Evolutionary conservation across 2,797 vertebrate species (phyloP).

Genomic region (Pangasius sanitwongsei): DNA sequence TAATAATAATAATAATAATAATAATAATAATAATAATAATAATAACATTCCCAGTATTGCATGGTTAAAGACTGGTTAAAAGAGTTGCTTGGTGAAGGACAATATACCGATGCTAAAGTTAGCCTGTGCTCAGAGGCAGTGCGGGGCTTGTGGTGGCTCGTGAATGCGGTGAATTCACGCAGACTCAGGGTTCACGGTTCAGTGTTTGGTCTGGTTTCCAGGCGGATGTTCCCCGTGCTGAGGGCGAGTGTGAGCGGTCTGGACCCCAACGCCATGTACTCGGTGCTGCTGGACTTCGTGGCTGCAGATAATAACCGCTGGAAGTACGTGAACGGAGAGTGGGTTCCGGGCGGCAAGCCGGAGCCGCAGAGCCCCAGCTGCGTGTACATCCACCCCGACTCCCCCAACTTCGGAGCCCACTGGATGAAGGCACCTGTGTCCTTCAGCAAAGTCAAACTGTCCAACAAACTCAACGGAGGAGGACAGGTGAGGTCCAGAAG

Average conservation of each 20-base stretch:
- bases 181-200: not conserved
- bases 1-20: too few relatives aligned
- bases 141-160: not conserved
- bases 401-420: constrained; percentile 82
- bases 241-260: constrained; percentile 76
- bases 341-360: constrained; percentile 82
- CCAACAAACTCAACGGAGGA: constrained; percentile 83
- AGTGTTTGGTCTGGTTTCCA: constrained; percentile 54
- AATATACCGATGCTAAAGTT: not conserved
- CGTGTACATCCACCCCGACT: constrained; percentile 84
- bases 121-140: not conserved
- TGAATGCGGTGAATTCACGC: not conserved
- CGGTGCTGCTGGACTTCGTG: constrained; percentile 81
- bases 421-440: constrained; percentile 84
- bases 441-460: constrained; percentile 85
- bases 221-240: constrained; percentile 81
- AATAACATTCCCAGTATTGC: not conserved
- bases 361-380: constrained; percentile 83
- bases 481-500: constrained; percentile 73
- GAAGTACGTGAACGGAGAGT: constrained; percentile 85
- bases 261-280: constrained; percentile 84
- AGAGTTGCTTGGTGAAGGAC: not conserved
- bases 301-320: constrained; percentile 83
- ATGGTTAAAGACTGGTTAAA: not conserved
- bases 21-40: too few relatives aligned